Evolutionary conservation across 2,888 invertebrate species (phyloP), one percentile per base, ranked within the genome.

Genomic region (Dynastes maya): DNA sequence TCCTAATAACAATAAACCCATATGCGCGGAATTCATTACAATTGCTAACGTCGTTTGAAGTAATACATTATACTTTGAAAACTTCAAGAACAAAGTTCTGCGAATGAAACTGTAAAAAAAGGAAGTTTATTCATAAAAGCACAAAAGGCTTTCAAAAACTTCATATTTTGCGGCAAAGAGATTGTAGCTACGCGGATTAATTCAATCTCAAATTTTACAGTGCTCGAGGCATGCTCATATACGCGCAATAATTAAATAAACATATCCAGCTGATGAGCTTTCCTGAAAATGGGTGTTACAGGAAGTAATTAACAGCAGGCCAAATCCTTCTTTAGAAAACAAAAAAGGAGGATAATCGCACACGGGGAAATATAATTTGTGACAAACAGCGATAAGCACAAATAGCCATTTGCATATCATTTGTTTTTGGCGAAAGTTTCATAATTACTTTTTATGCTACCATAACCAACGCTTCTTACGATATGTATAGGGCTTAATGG

Each of bases 291-390:
- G 45, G 45, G 45, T 45, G 45, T 11, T 11, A 45, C 45, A 9
- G 45, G 45, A 9, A 45, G 6, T 9, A 45, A 45, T 45, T 45
- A 45, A 45, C 11, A 45, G 11, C 32, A 32, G 5, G 32, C 32
- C 32, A 45, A 45, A 9, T 45, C 9, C 11, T 9, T 1, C 45
- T 45, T 9, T 45, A 45, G 2, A 32, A 32, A 32, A 32, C 32
- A 32, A 32, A 32, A 4, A 32, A 32, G 4, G 8, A 45, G 11
- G 11, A 9, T 16, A 55, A 55, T 55, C 22, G 22, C 55, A 55
- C 16, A 22, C 55, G 55, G 22, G 22, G n/a, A 55, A 55, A 55
- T 22, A 22, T 55, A 55, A 55, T 55, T 55, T 55, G 55, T 55
- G 22, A 55, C 16, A 22, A 22, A n/a, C 22, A 5, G 55, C 22